Base-by-base conservation (phyloP, 2,797 vertebrate species). In the Atherinosoma microstoma region DNA sequence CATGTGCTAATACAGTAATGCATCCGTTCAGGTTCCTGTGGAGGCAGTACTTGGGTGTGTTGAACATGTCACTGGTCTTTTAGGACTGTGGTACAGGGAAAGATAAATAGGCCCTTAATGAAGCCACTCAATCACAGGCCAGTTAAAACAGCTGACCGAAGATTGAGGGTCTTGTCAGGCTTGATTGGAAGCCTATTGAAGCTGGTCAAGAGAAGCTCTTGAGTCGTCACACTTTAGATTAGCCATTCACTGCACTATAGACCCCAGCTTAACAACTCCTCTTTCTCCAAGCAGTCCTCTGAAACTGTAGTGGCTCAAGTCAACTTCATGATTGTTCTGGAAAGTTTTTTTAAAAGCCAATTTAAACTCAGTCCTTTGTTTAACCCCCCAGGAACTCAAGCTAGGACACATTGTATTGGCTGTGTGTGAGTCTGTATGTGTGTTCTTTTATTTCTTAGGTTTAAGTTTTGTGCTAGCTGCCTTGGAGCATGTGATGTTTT, bases 101-200 rank as follows among this genome's bases (percentile, higher is more conserved):
- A 91, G 91, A 94, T 92, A 91, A 93, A 94, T 90, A 82, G 88
- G 83, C 64, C 57, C 69, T 87, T 94, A 93, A 94, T 92, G 88
- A 92, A 90, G 67, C 79, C 74, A 83, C 91, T 94, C 93, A 91
- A 94, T 94, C 94, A 93, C 90, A 60, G 81, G 78, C 85, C 83
- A 85, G 88, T 94, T 94, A 91, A 83, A 90, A 84, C 84, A 87
- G 79, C 89, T 93, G 89, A 91, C 87, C 77, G 74, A 75, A 89
- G 89, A 86, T 71, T 84, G 83, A 84, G 80, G 83, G 76, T 80
- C 77, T 61, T 87, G 92, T 89, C 87, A 76, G 70, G 76, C 78
- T 79, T 87, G 90, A 90, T 89, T 87, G 79, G 87, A 90, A 72
- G 65, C 36, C 81, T 36, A 85, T 93, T 92, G 87, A 92, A 84